Base-by-base conservation (phyloP, 2,797 vertebrate species). In the Hyperoplus immaculatus region DNA sequence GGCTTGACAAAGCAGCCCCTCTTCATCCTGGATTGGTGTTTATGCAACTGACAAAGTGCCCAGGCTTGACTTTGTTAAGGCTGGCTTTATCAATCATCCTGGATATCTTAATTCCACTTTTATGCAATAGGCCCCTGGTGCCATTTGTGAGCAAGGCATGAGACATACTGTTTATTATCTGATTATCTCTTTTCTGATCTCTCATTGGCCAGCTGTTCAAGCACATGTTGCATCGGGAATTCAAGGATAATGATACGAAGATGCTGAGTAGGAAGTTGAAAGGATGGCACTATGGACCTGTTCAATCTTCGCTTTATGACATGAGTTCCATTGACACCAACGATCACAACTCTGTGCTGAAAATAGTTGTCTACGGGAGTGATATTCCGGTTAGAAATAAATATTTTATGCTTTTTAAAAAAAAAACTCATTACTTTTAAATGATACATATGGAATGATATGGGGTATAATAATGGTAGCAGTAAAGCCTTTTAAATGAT, bases 201-300 rank as follows among this genome's bases (percentile, higher is more conserved):
- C 36, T 78, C 29, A 11, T 39, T 54, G 18, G 39, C 1, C 88
- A 99, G 97, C 93, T 97, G 75, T 95, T 98, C 72, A 92, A 92
- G 71, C 97, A 98, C 89, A 96, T 98, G 57, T 89, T 98, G 74
- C 93, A 96, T 62, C 95, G 96, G 45, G 97, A 98, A 84, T 97
- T 98, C 64, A 90, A 88, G 38, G 95, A 96, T 2, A 92, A 96
- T 0, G 94, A 96, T 69, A 96, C 93, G 55, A 94, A 93, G 41
- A 95, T 95, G 50, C 92, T 99, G 77, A 98, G 96, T 38, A 93
- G 97, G 77, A 98, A 96, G 92, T 97, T 99, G 77, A 97, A 96
- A 0, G 97, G 98, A 77, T 98, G 97, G 97, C 96, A 95, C 10
- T 99, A 97, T 0, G 97, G 98, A 46, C 97, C 97, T 0, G 96